Evolutionary conservation across 1,140 invertebrate species (phyloP), one percentile per base, ranked within the genome.

Genomic region (Magallana angulata): DNA sequence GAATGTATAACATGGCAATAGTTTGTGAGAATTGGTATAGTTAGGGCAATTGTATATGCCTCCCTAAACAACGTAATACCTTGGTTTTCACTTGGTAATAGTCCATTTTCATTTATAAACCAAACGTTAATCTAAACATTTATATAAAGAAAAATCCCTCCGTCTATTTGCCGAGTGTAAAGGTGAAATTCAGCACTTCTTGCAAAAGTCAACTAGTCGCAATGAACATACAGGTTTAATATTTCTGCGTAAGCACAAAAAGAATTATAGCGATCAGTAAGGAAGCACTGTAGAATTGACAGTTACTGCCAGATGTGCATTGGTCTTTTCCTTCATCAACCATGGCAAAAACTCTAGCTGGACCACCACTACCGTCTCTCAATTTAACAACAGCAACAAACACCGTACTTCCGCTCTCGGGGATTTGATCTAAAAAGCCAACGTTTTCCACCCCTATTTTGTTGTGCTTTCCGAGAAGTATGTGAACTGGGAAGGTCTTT

Each of bases 321-420:
- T 18, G 68, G 9, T 62, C n/a, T 11, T 62, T n/a, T 30, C 3
- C 36, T 30, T 71, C 68, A 71, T 71, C 24, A 12, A 71, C 18
- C 68, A 71, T 30, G 36, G 90, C 91, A 71, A 92, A 89, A 58
- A 92, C 88, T 56, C 91, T 85, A 1, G 90, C 89, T 56, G 91
- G 92, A 3, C 88, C 90, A 24, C 91, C 91, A 64, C 90, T 92
- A 82, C 91, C 92, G 58, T 91, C 90, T 11, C 48, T n/a, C 8
- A 90, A 85, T 76, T 92, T 92, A 18, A 91, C 85, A 5, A 87
- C 84, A 48, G 90, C 89, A 0, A 90, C 89, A 56, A 89, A 89
- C 2, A 93, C 88, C 1, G 89, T 90, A 24, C 90, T 80, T 0
- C 92, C 92, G n/a, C 56, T 80, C 3, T 71, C 88, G 0, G 92